These are phyloP conservation scores for Pyrocephalus nanus DNA, from an alignment of 2,797 vertebrate genomes.

Conservation along the genomic window DNA sequence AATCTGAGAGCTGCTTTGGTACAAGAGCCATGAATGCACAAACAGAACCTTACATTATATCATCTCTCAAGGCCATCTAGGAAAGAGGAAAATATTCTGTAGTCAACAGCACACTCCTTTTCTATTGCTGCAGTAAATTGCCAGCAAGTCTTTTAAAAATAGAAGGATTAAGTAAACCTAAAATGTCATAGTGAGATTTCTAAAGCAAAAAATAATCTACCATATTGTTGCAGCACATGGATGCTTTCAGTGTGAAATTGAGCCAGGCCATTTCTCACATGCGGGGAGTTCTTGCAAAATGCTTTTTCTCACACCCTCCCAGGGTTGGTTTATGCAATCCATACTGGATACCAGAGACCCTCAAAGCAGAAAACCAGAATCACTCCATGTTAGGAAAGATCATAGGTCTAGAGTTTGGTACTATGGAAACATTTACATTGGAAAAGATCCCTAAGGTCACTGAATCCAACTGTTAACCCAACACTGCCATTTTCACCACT, in stretches of 20 bases:
- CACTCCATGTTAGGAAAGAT: background rate
- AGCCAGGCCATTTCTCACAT: background rate
- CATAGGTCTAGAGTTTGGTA: background rate
- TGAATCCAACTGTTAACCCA: background rate
- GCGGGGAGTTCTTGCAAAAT: background rate
- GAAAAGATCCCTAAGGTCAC: background rate
- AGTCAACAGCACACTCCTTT: background rate
- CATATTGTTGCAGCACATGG: background rate
- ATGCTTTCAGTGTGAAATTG: background rate
- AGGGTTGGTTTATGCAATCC: background rate
- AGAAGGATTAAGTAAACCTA: slow-evolving; percentile 15
- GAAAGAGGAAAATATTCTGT: background rate
- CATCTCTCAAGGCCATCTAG: background rate
- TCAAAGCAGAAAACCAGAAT: background rate
- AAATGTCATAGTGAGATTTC: slow-evolving; percentile 33
- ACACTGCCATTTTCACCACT: background rate
- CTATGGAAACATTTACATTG: background rate
- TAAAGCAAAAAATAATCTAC: slow-evolving; percentile 33
- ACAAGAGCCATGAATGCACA: background rate
- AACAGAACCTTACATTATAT: background rate
- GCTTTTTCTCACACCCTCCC: background rate
- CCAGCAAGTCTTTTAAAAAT: slow-evolving; percentile 22
- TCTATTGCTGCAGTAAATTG: background rate
- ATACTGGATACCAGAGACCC: background rate
- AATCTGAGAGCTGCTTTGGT: background rate